Conservation (phyloP, 1,140 invertebrate species). For the Meloidogyne chitwoodi region DNA sequence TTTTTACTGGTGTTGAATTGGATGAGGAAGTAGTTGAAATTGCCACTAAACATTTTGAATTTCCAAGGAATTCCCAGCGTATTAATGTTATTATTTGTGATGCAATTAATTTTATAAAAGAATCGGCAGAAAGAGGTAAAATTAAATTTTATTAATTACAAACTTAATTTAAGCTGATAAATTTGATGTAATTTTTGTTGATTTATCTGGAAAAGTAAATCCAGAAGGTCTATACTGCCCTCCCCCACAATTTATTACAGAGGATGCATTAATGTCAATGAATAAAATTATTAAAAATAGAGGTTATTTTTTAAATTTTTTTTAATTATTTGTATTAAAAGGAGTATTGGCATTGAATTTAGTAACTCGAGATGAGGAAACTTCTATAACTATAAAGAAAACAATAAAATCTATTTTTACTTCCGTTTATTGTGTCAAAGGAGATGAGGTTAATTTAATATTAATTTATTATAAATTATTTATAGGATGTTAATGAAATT, state of each 20-base stretch:
- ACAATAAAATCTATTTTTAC: constrained; percentile 32
- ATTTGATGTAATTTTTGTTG: constrained; percentile 48
- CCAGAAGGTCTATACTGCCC: constrained; percentile 46
- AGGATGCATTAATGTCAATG: constrained; percentile 27
- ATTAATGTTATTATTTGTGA: constrained; percentile 38
- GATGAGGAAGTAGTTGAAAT: constrained; percentile 43
- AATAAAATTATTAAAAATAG: constrained; percentile 33
- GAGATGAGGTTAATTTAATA: constrained; percentile 7
- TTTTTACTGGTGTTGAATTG: constrained; percentile 43
- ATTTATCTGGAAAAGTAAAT: constrained; percentile 36
- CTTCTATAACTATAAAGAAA: constrained; percentile 22
- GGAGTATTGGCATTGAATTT: constrained; percentile 46
- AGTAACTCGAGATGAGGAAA: constrained; percentile 45
- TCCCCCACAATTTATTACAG: constrained; percentile 40
- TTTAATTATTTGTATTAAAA: constrained; percentile 13
- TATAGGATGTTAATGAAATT: not conserved
- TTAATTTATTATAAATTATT: not conserved
- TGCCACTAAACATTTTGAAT: constrained; percentile 43
- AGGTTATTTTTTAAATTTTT: constrained; percentile 21
- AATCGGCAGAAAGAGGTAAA: constrained; percentile 8
- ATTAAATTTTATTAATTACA: constrained; percentile 5
- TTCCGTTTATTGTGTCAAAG: constrained; percentile 19
- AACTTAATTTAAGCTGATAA: constrained; percentile 29
- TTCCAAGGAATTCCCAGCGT: constrained; percentile 27
- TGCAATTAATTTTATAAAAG: constrained; percentile 42